Evolutionary conservation across 2,113 vertebrate genomes (phyloP), one percentile per base, ranked within the genome.

Genomic region (Agelaius phoeniceus): DNA sequence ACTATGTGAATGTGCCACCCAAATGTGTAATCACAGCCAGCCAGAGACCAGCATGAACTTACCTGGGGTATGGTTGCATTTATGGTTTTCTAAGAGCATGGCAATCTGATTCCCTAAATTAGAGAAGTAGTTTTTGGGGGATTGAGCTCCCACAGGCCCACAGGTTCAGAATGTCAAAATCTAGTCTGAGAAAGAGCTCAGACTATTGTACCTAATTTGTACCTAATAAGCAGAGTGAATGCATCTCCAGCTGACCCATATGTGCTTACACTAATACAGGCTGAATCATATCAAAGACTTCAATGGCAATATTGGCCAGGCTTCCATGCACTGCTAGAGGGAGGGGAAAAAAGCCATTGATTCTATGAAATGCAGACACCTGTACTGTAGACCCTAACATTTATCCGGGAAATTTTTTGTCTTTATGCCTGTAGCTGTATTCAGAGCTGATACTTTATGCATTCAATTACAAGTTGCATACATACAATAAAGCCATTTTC

Each of bases 1-100:
- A 15, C 5, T 59, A 15, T 62, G 8, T 18, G 19, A 66, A 37
- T n/a, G 18, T 33, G 13, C 5, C 69, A 76, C n/a, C 26, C 19
- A 86, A 48, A 72, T 0, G 0, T 20, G 30, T 16, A 35, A 5
- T 6, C 16, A 52, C 11, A 3, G 12, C 15, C n/a, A 82, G 12
- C 3, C 48, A 61, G 49, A 69, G 35, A 61, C 2, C 43, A 37
- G 11, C 10, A 13, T 6, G 15, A 59, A 76, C 51, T 83, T 86
- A 15, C 12, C 73, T 63, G 22, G 27, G 5, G 1, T 57, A 39
- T 52, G 44, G 17, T 16, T 66, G 13, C 7, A 24, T 80, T 83
- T 54, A 30, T 63, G 31, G 33, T 39, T 63, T 44, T 43, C 9
- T 81, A 28, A 57, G 16, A 83, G 11, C 4, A 8, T 7, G 15